These are phyloP conservation scores for Orcinus orca DNA, from an alignment of 2,113 vertebrate species.

Conservation along the genomic window DNA sequence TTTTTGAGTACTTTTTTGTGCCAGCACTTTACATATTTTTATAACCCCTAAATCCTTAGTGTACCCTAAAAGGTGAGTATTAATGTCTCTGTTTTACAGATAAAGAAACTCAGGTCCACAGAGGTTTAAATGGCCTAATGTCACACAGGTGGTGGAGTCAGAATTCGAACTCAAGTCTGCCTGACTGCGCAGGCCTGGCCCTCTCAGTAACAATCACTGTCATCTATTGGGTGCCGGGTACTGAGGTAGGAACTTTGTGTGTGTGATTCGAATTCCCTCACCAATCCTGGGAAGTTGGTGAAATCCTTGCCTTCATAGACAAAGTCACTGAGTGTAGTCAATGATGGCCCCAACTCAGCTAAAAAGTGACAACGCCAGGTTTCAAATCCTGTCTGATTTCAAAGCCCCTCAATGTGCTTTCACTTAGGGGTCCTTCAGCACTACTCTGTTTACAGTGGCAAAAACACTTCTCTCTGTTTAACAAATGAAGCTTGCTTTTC, in stretches of 20 bases:
- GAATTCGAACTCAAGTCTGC: not conserved
- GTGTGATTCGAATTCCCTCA: not conserved
- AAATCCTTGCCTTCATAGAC: not conserved
- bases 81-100: not conserved
- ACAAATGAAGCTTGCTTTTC: not conserved
- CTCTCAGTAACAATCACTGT: not conserved
- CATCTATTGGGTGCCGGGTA: not conserved
- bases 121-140: not conserved
- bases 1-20: not conserved
- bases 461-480: not conserved
- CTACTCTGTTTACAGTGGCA: too few species aligned
- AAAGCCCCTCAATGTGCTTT: not conserved
- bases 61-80: not conserved
- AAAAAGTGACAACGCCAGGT: not conserved
- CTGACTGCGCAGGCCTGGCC: not conserved
- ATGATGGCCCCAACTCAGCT: not conserved
- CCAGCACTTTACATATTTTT: not conserved
- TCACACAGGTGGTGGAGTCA: not conserved
- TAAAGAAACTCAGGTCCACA: not conserved
- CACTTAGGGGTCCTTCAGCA: not conserved
- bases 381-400: not conserved
- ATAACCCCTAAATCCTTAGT: not conserved
- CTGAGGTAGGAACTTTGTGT: not conserved
- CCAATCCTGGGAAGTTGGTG: not conserved
- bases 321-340: not conserved